Conservation (phyloP, 2,113 vertebrate species). For the pig (Sus scrofa) region DNA sequence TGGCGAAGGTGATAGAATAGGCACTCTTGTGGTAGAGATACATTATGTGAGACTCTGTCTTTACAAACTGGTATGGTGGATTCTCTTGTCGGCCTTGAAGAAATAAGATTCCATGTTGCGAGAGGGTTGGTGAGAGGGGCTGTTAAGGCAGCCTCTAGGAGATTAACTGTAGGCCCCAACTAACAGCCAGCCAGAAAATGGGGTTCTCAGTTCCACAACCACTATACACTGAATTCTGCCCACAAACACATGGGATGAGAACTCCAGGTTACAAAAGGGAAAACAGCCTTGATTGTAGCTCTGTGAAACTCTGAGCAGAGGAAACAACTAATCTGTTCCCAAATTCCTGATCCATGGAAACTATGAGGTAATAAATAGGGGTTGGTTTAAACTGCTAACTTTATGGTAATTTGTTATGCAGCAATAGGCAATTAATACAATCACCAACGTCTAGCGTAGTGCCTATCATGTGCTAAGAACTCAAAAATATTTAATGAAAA, state of each 20-base stretch:
- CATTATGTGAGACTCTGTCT: not conserved
- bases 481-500: conserved; percentile 19
- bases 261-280: not conserved
- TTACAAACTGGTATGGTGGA: not conserved
- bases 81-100: not conserved
- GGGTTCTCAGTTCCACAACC: not conserved
- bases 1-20: not conserved
- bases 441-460: not conserved
- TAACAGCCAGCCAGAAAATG: not conserved
- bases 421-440: not conserved
- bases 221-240: not conserved
- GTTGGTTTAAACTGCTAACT: not conserved
- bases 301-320: not conserved
- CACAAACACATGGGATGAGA: not conserved
- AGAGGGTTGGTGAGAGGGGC: not conserved
- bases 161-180: not conserved
- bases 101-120: not conserved
- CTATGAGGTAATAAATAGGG: not conserved
- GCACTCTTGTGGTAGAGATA: not conserved
- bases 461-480: not conserved
- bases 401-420: not conserved
- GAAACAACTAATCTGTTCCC: not conserved
- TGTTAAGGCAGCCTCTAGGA: not conserved
- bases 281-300: not conserved
- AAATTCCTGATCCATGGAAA: not conserved